Evolutionary conservation across 1,140 invertebrate species (phyloP).

Genomic region (Drosophila tani): DNA sequence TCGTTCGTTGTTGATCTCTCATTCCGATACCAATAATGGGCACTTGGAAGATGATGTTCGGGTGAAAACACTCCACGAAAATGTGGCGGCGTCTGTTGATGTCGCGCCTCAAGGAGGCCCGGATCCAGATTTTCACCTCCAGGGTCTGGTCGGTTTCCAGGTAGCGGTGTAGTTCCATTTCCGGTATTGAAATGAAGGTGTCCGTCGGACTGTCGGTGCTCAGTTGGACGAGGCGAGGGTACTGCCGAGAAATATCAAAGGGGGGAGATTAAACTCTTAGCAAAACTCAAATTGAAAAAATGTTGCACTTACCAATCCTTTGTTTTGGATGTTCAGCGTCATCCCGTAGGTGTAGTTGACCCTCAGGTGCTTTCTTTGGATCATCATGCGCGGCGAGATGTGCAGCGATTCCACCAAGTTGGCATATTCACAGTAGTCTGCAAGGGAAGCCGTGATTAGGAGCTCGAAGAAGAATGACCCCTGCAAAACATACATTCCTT

Average conservation of each 20-base stretch:
- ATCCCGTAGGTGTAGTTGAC: constrained; percentile 48
- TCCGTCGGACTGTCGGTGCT: constrained; percentile 63
- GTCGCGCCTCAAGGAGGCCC: constrained; percentile 1
- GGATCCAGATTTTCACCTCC: constrained; percentile 52
- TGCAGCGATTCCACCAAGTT: constrained; percentile 61
- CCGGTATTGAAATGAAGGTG: constrained; percentile 29
- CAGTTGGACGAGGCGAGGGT: constrained; percentile 52
- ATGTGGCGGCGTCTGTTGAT: constrained; percentile 64
- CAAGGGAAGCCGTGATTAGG: background rate
- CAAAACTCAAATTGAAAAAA: background rate
- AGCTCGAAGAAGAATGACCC: background rate
- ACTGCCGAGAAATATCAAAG: constrained; percentile 30
- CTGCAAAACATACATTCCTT: constrained; percentile 55
- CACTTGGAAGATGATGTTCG: constrained; percentile 76
- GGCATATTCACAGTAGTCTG: constrained; percentile 59
- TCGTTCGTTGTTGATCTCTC: too few species aligned
- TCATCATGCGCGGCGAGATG: constrained; percentile 57
- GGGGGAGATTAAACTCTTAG: background rate
- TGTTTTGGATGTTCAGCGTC: constrained; percentile 51
- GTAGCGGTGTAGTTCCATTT: constrained; percentile 42
- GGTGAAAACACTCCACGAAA: constrained; percentile 62
- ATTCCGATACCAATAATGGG: constrained; percentile 62
- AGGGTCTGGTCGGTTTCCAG: constrained; percentile 59
- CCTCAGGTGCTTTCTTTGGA: constrained; percentile 29
- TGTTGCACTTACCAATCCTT: constrained; percentile 39